Conservation (phyloP, 2,888 invertebrate species). For the Lasioglossum morio region DNA sequence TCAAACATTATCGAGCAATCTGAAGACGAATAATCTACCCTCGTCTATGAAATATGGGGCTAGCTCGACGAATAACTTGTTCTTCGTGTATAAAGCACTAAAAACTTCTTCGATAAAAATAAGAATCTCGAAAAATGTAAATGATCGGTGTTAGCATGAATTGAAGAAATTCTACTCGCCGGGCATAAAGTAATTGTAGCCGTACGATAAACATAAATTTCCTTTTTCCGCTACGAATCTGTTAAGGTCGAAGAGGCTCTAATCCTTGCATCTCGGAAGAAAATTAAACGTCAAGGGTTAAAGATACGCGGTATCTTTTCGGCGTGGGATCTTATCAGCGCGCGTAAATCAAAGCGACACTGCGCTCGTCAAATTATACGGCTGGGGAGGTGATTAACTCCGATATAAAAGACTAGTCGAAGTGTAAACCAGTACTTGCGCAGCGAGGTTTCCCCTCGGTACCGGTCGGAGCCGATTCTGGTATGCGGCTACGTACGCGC, state of each 20-base stretch:
- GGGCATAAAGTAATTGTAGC: background rate
- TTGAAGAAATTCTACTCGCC: too few species aligned
- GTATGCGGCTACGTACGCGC: slow-evolving; percentile 59
- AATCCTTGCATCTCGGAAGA: background rate
- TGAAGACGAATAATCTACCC: background rate
- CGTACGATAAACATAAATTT: background rate
- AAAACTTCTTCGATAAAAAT: background rate
- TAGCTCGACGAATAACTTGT: background rate
- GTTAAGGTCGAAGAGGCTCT: background rate
- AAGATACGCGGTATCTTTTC: background rate
- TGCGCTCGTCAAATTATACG: background rate
- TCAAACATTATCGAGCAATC: background rate
- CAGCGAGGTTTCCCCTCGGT: slow-evolving; percentile 34
- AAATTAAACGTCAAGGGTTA: background rate
- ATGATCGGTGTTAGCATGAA: background rate
- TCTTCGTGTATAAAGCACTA: background rate
- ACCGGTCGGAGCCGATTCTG: slow-evolving; percentile 52
- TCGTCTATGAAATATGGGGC: background rate
- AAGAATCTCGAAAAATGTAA: background rate
- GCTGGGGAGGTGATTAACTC: slow-evolving; percentile 26
- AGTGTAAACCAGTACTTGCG: slow-evolving; percentile 17
- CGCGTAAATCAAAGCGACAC: background rate
- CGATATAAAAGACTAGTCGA: slow-evolving; percentile 19
- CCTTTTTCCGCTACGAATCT: background rate
- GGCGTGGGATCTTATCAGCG: background rate